A percentile compares a stretch with the other conserved stretches of the same genome.
These are phyloP conservation scores for Chrysaora quinquecirrha DNA, from an alignment of 30 jellyfish, hydroid and myxozoan species.

Conservation along the genomic window DNA sequence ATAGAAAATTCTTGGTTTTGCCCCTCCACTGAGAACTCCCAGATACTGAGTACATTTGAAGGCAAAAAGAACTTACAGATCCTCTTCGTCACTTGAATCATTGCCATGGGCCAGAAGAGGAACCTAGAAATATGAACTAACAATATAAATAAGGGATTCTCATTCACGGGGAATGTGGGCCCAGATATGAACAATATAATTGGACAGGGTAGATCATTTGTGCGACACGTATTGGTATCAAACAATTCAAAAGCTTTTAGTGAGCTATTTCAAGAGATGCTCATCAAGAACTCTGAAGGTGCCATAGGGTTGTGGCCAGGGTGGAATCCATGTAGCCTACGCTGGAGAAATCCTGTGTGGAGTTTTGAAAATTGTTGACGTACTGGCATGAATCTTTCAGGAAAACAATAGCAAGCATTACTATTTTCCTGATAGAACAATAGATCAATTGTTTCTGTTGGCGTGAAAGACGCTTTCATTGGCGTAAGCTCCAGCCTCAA, in stretches of 20 bases:
- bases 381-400: too few species aligned
- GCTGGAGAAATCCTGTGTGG: too few species aligned
- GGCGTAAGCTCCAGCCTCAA: too few species aligned
- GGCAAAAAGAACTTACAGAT: conserved; percentile 67
- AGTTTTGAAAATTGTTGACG: too few species aligned
- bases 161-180: background rate
- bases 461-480: too few species aligned
- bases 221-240: background rate
- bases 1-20: background rate
- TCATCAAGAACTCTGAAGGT: background rate
- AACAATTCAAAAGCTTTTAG: background rate
- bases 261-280: background rate
- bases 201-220: background rate
- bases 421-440: too few species aligned
- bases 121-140: conserved; percentile 48
- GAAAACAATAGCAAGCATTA: too few species aligned
- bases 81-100: conserved; percentile 97
- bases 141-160: background rate
- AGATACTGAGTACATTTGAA: too few species aligned
- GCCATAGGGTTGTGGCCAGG: too few species aligned
- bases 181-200: background rate
- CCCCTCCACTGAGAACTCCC: background rate
- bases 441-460: too few species aligned
- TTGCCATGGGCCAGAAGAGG: conserved; percentile 85
- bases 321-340: too few species aligned